Base-by-base conservation (phyloP, 2,888 invertebrate species). In the Dendrolimus houi region DNA sequence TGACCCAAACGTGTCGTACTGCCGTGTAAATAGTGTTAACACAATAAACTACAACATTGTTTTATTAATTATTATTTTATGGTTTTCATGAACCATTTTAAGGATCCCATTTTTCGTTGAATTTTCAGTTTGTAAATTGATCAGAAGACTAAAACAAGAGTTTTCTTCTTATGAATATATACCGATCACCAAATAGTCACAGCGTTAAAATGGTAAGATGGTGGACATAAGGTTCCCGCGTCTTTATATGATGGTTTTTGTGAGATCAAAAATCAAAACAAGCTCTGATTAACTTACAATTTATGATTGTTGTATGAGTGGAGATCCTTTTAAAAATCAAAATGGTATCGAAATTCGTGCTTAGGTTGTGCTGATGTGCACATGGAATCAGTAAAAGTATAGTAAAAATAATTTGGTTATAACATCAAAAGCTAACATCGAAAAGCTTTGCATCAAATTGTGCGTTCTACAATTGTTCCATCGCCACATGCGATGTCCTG, bases 361-460 rank as follows among this genome's bases (percentile, higher is more conserved):
- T 29, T 29, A 3, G 58, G 10, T 66, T 61, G 55, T 60, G 54
- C 57, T 57, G 59, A 56, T 55, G 54, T 65, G 55, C 58, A 58
- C 10, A 59, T 63, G 56, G 58, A 57, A 53, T 56, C 17, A 58
- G 58, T 65, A 61, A 63, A 58, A 54, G 53, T 8, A 59, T 55
- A 57, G 54, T 67, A 59, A 60, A 52, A 55, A 55, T 58, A 56
- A 58, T 63, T 58, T 68, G 66, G 70, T 73, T 73, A 81, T 62
- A 68, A 83, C 80, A 81, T 79, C 59, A 57, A 80, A 81, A 80
- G 81, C 79, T 65, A 60, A 64, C 59, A 64, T 64, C 66, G 61
- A 65, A 69, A 72, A 69, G 70, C 67, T 67, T 65, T 57, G 64
- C 60, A 67, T 65, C 62, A 64, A 60, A 61, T 62, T 57, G 62